Evolutionary conservation across 2,888 invertebrate genomes (phyloP).

Genomic region (Ennomos fuscantarius): DNA sequence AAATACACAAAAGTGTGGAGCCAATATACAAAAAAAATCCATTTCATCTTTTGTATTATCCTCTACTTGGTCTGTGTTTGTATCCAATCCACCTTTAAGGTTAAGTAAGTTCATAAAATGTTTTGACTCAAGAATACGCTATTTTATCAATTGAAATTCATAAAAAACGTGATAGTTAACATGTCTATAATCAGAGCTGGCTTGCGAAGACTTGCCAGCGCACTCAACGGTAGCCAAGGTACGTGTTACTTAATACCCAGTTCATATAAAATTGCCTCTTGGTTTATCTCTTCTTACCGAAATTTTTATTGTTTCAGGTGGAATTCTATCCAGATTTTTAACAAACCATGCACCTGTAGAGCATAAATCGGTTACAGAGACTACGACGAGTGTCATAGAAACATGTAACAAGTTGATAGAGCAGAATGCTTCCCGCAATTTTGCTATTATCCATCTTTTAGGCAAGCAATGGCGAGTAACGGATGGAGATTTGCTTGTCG

Average conservation of each 20-base stretch:
- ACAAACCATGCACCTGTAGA: slow-evolving; percentile 58
- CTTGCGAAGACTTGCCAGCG: slow-evolving; percentile 61
- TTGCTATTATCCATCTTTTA: slow-evolving; percentile 92
- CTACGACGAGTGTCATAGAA: slow-evolving; percentile 82
- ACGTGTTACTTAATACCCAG: slow-evolving; percentile 13
- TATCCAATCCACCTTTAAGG: no score
- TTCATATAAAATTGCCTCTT: background rate
- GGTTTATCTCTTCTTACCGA: no score
- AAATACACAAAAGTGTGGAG: no score
- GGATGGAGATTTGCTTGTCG: slow-evolving; percentile 92
- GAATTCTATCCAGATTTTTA: slow-evolving; percentile 68
- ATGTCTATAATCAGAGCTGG: slow-evolving; percentile 70
- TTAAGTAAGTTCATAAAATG: slow-evolving; percentile 23
- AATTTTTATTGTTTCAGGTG: slow-evolving; percentile 55
- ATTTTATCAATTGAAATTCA: background rate
- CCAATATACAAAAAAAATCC: no score
- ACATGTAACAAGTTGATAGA: slow-evolving; percentile 87
- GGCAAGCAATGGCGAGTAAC: slow-evolving; percentile 95
- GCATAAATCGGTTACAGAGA: slow-evolving; percentile 53
- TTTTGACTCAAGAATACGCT: slow-evolving; percentile 4
- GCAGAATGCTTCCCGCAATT: slow-evolving; percentile 87
- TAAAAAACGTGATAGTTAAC: slow-evolving; percentile 7
- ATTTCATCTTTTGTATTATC: no score
- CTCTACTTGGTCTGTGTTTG: no score
- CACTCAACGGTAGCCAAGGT: slow-evolving; percentile 64